Evolutionary conservation across 2,113 vertebrate species (phyloP).

Genomic region (Halcyon malimbica): DNA sequence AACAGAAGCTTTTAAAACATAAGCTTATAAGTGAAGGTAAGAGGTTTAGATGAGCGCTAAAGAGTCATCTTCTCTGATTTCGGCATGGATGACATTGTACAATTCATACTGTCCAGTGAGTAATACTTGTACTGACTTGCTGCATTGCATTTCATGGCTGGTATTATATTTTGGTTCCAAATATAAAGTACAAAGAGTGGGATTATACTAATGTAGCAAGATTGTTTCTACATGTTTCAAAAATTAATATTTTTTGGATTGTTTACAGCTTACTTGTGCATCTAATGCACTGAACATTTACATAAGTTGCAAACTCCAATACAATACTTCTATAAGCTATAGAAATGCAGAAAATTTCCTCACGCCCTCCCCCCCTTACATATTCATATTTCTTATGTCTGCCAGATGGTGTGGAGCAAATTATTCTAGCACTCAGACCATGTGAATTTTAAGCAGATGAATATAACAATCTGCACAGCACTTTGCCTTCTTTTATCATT

Average conservation of each 20-base stretch:
- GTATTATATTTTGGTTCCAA: not conserved
- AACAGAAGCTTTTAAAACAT: not conserved
- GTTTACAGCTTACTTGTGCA: conserved; percentile 35
- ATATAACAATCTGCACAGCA: not conserved
- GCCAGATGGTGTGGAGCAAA: conserved; percentile 74
- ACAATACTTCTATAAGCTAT: conserved; percentile 24
- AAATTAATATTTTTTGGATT: conserved; percentile 32
- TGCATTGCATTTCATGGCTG: not conserved
- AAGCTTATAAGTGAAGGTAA: not conserved
- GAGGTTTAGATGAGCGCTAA: not conserved
- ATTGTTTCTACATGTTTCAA: not conserved
- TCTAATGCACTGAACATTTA: not conserved
- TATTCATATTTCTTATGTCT: conserved; percentile 40
- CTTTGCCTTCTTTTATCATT: conserved; percentile 44
- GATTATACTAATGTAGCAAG: not conserved
- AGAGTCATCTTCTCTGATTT: not conserved
- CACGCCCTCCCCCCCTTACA: not conserved
- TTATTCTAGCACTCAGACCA: conserved; percentile 68
- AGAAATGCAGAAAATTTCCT: conserved; percentile 37
- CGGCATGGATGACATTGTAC: not conserved
- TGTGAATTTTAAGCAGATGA: conserved; percentile 75
- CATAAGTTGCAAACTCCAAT: conserved; percentile 21
- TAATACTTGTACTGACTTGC: not conserved
- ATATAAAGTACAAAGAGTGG: not conserved
- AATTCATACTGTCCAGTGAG: not conserved